Base-by-base conservation (phyloP, 2,888 invertebrate species). In the Drosophila flavopinicola region DNA sequence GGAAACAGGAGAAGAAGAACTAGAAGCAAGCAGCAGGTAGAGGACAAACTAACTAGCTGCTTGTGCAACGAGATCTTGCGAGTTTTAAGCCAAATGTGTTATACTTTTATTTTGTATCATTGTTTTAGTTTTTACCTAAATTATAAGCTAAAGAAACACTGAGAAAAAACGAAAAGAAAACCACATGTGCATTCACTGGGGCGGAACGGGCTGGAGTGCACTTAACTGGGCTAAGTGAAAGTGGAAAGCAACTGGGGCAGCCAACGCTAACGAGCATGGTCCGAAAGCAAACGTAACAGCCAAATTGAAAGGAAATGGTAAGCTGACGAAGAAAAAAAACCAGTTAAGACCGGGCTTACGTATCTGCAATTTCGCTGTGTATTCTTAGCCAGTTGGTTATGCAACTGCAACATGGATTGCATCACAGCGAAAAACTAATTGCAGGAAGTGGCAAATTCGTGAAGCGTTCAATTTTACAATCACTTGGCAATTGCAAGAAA, bases 11-110 rank as follows among this genome's bases (percentile, higher is more conserved):
- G 51, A 25, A 47, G 37, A 41, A 25, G 4, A 27, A 27, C 60
- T 42, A 47, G 15, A 69, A 69, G 59, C 82, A 63, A 70, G 80
- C 67, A 64, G 87, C 66, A 67, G 80, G 67, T 41, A 80, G 73
- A 88, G 85, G 83, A 88, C 87, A 87, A 86, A 75, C 87, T 85
- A 69, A 74, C 85, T 79, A 25, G 66, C 84, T 69, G 56, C 75
- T 79, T 69, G 45, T 59, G 54, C 58, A 66, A 69, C 51, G 51
- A 79, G 69, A 82, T 72, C 67, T 72, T 59, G 73, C 74, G 64
- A 53, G 61, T 82, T 80, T 88, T 89, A 90, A 90, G 90, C 91
- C 91, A 91, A 91, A 90, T 91, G 90, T 90, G 89, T 91, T 91
- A 89, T 76, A 86, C 75, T 85, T 85, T 77, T 72, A 68, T 72